These are phyloP conservation scores for Crematogaster levior DNA, from an alignment of 2,888 invertebrate species.

Conservation along the genomic window DNA sequence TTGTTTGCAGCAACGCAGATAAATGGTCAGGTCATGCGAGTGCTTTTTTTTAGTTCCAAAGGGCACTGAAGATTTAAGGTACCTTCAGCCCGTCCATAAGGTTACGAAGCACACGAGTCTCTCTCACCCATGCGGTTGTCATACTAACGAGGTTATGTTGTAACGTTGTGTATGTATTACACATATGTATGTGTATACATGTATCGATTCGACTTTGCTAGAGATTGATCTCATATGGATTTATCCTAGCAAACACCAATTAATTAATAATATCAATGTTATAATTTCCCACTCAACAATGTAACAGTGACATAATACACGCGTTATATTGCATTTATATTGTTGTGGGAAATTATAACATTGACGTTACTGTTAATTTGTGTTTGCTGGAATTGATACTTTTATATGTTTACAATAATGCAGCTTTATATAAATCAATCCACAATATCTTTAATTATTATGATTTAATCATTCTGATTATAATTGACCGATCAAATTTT, in stretches of 20 bases:
- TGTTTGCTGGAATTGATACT: no score
- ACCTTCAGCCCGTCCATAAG: not conserved
- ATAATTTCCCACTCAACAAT: no score
- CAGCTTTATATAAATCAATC: not conserved
- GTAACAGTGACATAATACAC: no score
- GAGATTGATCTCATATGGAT: not conserved
- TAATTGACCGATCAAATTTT: not conserved
- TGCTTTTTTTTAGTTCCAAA: no score
- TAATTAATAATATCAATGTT: no score
- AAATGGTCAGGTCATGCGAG: not conserved
- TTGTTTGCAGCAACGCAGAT: not conserved
- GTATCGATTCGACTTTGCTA: not conserved
- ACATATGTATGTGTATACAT: no score
- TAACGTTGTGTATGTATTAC: not conserved
- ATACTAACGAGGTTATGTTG: conserved; percentile 20
- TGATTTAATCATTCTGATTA: no score
- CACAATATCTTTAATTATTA: not conserved
- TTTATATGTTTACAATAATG: not conserved
- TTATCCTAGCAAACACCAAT: no score
- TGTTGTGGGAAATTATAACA: no score
- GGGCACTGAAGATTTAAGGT: not conserved
- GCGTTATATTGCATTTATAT: no score
- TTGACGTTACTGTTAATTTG: no score
- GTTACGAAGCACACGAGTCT: not conserved
- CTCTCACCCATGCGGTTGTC: not conserved